A percentile compares a stretch with the other conserved stretches of the same genome.
These are phyloP conservation scores for Charina bottae DNA, from an alignment of 2,113 vertebrate species.

Conservation along the genomic window DNA sequence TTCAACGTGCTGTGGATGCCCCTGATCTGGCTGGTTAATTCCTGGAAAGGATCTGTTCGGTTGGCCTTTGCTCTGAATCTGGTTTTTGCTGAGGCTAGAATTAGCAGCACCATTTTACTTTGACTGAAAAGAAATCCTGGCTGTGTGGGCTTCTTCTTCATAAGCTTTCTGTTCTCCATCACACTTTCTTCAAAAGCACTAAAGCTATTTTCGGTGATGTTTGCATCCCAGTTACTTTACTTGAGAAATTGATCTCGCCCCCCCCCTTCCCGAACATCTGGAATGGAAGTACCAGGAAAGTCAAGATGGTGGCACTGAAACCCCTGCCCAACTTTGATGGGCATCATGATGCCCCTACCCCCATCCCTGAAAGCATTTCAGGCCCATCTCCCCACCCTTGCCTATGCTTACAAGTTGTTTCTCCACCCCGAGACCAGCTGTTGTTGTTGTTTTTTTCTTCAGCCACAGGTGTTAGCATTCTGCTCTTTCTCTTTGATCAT, in stretches of 20 bases:
- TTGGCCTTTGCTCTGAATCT: neutral
- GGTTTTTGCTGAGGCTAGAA: neutral
- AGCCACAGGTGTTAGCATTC: neutral
- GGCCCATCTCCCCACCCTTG: neutral
- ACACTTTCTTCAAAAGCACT: neutral
- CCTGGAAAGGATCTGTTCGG: neutral
- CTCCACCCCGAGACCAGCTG: neutral
- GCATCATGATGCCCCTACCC: neutral
- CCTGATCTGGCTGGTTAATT: neutral
- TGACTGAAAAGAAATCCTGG: neutral
- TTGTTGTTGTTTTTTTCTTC: slow-evolving; percentile 2
- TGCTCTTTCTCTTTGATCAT: neutral
- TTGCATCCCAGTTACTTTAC: neutral
- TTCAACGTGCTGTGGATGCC: neutral
- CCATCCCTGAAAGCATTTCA: neutral
- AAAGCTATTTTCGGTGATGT: neutral
- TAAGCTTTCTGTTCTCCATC: neutral
- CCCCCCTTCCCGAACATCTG: neutral
- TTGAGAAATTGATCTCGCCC: neutral
- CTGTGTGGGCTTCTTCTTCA: neutral
- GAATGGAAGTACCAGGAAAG: neutral
- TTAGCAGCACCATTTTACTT: neutral
- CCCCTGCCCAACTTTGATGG: neutral
- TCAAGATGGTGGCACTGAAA: neutral
- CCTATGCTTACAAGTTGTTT: neutral